Conservation (phyloP, 2,113 vertebrate genomes). For the Hystrix cristata region DNA sequence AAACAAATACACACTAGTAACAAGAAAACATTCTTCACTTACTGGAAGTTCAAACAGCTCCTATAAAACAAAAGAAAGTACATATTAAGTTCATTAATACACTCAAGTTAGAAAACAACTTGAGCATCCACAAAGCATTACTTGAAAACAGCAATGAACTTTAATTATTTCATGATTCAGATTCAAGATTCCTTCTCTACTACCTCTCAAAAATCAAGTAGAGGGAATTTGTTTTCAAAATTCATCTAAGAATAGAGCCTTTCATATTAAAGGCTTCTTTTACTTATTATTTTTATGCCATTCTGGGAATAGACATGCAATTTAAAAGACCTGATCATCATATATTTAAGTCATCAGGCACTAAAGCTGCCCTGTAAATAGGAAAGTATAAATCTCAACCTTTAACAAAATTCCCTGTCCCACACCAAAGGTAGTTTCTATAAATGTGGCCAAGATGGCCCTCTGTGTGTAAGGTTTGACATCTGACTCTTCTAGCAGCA, state of each 20-base stretch:
- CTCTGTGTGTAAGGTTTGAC: neutral
- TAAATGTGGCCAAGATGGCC: conserved; percentile 15
- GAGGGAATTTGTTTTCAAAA: neutral
- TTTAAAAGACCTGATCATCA: conserved; percentile 11
- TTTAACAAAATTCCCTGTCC: conserved; percentile 14
- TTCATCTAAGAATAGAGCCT: conserved; percentile 30
- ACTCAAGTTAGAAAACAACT: neutral
- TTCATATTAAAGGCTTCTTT: neutral
- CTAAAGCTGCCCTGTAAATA: neutral
- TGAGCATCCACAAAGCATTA: conserved; percentile 20
- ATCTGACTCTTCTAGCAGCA: neutral
- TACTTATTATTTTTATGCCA: conserved; percentile 38
- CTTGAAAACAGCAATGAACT: neutral
- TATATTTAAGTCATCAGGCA: conserved; percentile 16
- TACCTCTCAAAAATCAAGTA: conserved; percentile 48
- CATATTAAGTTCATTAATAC: conserved; percentile 35
- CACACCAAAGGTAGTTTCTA: neutral
- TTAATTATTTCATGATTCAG: conserved; percentile 32
- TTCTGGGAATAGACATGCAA: conserved; percentile 7
- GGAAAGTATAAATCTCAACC: neutral
- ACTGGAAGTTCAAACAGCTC: conserved; percentile 97
- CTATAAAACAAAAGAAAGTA: conserved; percentile 84
- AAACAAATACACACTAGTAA: conserved; percentile 33
- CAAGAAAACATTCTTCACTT: conserved; percentile 84
- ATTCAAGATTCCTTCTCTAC: conserved; percentile 19